phyloP scores from a whole-genome alignment of 2,888 invertebrate species.

The Tenthredo mesomela region DNA sequence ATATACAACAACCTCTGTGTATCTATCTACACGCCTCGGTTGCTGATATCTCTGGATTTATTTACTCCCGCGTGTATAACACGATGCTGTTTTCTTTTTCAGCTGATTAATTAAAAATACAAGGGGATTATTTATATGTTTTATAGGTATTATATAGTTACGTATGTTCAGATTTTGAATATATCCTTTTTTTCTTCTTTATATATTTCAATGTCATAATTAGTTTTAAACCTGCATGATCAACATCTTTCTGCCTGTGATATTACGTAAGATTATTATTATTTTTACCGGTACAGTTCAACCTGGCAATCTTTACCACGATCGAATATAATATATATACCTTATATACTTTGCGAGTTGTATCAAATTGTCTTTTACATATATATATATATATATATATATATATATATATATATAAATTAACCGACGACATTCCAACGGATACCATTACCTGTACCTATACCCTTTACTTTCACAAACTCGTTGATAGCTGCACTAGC shows the following conservation, averaged over 20 bases:
- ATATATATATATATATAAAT: background rate
- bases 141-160: too few species aligned
- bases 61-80: background rate
- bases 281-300: background rate
- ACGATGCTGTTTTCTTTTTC: slow-evolving; percentile 13
- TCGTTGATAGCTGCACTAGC: background rate
- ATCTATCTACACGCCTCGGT: slow-evolving; percentile 19
- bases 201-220: too few species aligned
- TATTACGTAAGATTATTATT: background rate
- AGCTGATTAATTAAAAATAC: slow-evolving; percentile 27
- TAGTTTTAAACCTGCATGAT: background rate
- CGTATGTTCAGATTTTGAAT: background rate
- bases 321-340: too few species aligned
- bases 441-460: background rate
- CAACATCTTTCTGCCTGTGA: background rate
- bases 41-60: slow-evolving; percentile 36
- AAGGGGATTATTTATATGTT: too few species aligned
- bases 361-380: background rate
- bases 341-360: background rate
- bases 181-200: too few species aligned
- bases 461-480: slow-evolving; percentile 8
- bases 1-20: slow-evolving; percentile 33
- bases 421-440: slow-evolving; percentile 18
- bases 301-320: background rate
- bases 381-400: background rate